Evolutionary conservation across 92 coral and sea anemone genomes (phyloP).

Genomic region (Micromussa lordhowensis): DNA sequence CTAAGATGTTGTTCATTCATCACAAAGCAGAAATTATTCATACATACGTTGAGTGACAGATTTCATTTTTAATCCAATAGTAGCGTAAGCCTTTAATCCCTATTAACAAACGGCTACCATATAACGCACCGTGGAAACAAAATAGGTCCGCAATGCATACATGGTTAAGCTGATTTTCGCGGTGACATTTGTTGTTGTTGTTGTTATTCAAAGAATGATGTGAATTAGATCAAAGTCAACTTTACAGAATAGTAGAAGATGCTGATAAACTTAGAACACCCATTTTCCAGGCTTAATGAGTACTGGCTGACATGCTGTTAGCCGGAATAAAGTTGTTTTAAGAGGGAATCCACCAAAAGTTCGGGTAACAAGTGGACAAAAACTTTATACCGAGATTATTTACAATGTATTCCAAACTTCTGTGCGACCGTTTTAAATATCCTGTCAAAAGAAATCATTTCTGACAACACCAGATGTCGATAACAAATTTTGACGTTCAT

Average conservation of each 20-base stretch:
- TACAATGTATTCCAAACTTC: too few species aligned
- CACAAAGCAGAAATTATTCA: background rate
- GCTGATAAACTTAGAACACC: background rate
- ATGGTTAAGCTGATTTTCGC: background rate
- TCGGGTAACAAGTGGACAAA: too few species aligned
- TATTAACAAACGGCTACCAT: background rate
- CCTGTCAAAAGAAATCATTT: too few species aligned
- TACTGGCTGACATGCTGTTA: too few species aligned
- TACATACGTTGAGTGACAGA: background rate
- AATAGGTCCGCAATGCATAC: background rate
- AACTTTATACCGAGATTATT: too few species aligned
- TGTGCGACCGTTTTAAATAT: too few species aligned
- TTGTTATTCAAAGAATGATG: background rate
- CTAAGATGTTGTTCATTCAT: background rate
- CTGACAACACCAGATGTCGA: too few species aligned
- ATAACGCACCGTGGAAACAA: background rate
- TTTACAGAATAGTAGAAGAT: background rate
- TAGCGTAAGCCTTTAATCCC: background rate
- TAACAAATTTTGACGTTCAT: too few species aligned
- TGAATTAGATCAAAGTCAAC: background rate
- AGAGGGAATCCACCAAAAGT: too few species aligned
- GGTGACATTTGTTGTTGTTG: background rate
- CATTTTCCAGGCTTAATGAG: background rate
- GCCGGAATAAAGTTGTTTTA: too few species aligned
- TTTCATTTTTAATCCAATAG: too few species aligned